Evolutionary conservation across 2,113 vertebrate genomes (phyloP).

Genomic region (Pipa parva): DNA sequence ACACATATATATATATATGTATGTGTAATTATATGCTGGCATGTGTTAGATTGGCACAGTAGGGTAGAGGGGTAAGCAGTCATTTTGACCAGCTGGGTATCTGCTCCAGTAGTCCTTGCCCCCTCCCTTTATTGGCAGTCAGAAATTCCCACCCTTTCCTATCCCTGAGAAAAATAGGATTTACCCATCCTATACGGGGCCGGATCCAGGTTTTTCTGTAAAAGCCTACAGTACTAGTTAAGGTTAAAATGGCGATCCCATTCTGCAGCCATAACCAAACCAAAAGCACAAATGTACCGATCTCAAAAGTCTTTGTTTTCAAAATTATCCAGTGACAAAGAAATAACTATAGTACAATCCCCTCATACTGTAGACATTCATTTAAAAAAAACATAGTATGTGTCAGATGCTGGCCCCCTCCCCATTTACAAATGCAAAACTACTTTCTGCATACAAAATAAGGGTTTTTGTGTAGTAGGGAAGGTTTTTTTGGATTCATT

Average conservation of each 20-base stretch:
- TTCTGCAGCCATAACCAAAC: neutral
- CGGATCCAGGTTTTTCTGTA: neutral
- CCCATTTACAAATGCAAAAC: too few species aligned
- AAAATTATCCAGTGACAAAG: neutral
- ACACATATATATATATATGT: slow-evolving; percentile 5
- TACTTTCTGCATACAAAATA: neutral
- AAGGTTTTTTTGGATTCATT: neutral
- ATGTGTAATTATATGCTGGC: slow-evolving; percentile 20
- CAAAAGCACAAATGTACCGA: slow-evolving; percentile 18
- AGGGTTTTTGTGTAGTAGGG: neutral
- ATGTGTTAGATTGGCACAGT: slow-evolving; percentile 21
- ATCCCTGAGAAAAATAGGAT: slow-evolving; percentile 27
- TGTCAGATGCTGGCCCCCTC: too few species aligned
- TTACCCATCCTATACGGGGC: slow-evolving; percentile 4
- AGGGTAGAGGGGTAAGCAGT: neutral
- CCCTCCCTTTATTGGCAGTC: slow-evolving; percentile 7
- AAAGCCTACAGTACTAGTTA: neutral
- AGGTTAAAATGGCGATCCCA: neutral
- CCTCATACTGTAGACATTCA: too few species aligned
- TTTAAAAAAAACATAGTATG: too few species aligned
- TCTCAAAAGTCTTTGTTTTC: neutral
- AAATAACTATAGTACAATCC: neutral
- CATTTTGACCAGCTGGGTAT: neutral
- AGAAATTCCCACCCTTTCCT: slow-evolving; percentile 9
- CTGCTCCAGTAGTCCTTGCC: neutral